Conservation (phyloP, 2,888 invertebrate species). For the Dascillus cervinus region DNA sequence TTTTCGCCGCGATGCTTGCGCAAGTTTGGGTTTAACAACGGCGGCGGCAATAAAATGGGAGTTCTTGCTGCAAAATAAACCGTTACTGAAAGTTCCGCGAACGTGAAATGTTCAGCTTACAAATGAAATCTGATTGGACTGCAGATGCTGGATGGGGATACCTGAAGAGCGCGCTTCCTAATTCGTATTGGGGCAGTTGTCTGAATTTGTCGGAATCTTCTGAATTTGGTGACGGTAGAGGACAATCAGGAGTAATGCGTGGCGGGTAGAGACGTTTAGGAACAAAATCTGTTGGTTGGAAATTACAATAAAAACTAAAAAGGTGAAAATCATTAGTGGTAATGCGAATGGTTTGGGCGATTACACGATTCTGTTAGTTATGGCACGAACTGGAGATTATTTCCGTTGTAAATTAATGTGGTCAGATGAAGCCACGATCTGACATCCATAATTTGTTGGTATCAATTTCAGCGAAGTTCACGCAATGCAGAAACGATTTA, state of each 20-base stretch:
- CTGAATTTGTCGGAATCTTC: conserved; percentile 10
- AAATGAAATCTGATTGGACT: conserved; percentile 6
- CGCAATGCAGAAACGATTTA: too few relatives aligned
- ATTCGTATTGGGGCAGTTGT: conserved; percentile 5
- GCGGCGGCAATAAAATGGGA: conserved; percentile 8
- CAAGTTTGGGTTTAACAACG: conserved; percentile 21
- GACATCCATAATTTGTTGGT: too few relatives aligned
- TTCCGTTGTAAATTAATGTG: too few relatives aligned
- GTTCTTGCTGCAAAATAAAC: conserved; percentile 5
- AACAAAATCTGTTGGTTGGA: conserved; percentile 10
- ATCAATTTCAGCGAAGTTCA: too few relatives aligned
- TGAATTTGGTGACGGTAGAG: conserved; percentile 5
- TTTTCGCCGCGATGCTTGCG: conserved; percentile 70
- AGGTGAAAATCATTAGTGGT: too few relatives aligned
- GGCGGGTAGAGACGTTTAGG: conserved; percentile 9
- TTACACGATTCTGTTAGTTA: neutral
- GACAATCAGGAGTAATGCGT: conserved; percentile 7
- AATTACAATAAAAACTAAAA: too few relatives aligned
- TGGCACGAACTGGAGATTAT: too few relatives aligned
- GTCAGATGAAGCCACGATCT: too few relatives aligned
- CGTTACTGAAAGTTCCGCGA: too few relatives aligned
- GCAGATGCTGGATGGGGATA: conserved; percentile 8
- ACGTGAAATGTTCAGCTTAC: conserved; percentile 5
- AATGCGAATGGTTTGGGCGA: too few relatives aligned
- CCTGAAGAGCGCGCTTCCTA: conserved; percentile 7